phyloP scores from a whole-genome alignment of 2,797 vertebrate genomes.

The Setipinna tenuifilis region DNA sequence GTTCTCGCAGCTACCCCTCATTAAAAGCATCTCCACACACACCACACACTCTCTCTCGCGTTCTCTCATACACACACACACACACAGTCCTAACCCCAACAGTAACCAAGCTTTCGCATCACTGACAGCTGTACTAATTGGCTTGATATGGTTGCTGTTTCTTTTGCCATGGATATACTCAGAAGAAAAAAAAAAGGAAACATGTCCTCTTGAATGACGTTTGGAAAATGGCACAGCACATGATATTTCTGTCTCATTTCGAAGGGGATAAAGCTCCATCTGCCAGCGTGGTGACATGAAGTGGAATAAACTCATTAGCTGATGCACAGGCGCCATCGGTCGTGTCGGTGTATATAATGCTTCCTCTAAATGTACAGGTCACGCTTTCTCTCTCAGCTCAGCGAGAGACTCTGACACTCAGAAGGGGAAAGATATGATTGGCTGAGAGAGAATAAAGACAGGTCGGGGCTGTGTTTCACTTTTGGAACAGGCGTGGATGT shows the following conservation, averaged over 20 bases:
- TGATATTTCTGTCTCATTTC: background rate
- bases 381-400: background rate
- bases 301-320: slow-evolving; percentile 18
- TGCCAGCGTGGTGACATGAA: background rate
- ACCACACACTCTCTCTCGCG: no score
- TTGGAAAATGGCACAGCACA: background rate
- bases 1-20: background rate
- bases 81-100: background rate
- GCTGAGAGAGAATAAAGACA: background rate
- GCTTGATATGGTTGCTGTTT: slow-evolving; percentile 24
- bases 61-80: no score
- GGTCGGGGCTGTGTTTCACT: no score
- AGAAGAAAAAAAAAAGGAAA: background rate
- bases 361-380: background rate
- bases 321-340: background rate
- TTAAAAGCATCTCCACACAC: background rate
- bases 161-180: background rate
- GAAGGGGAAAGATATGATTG: background rate
- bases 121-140: slow-evolving; percentile 38
- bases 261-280: background rate
- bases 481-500: no score
- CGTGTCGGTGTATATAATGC: background rate
- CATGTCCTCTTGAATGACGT: slow-evolving; percentile 4
- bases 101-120: slow-evolving; percentile 15
- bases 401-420: background rate